Evolutionary conservation across 2,888 invertebrate genomes (phyloP), one percentile per base, ranked within the genome.

Genomic region (Parochlus steinenii): DNA sequence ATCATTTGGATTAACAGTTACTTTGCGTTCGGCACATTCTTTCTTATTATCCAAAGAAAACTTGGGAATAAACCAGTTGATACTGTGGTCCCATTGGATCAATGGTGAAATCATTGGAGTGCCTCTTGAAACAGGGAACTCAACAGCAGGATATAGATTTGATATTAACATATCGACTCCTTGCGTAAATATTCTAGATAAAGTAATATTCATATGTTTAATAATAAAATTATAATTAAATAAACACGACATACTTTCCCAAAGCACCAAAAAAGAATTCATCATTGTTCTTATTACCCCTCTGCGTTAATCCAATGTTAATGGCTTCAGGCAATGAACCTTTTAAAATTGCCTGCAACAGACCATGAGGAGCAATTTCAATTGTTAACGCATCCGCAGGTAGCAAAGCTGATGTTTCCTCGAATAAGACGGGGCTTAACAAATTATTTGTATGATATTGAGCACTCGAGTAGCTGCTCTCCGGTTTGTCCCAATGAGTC

Each of bases 381-480:
- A 80, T 63, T 8, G 67, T 63, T 38, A 77, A 50, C 1, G 74
- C 70, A 49, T 72, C 68, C 16, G 61, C 54, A 1, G 77, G 77
- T 12, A 79, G 56, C 43, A 69, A 58, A 28, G 58, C 53, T 32
- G 71, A 56, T 1, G 69, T 71, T 50, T 76, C 77, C 45, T 74
- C 70, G 62, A 73, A 47, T 52, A 71, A 45, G 34, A 63, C 54
- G 51, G 54, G 43, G 56, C 62, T 71, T 52, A 82, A 55, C 15
- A 86, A 61, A 52, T 87, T 90, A 51, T 86, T 86, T 2, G 79
- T 78, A 49, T 86, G 85, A 52, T 93, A 93, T 45, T 85, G 85
- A 3, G 90, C 80, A 0, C 86, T 86, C 63, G 33, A 56, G 3
- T 68, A 52, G 41, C 66, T 60, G 1, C 76, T 73, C 28, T 66